Base-by-base conservation (phyloP, 2,797 vertebrate species). In the Gymnoscopelus braueri region DNA sequence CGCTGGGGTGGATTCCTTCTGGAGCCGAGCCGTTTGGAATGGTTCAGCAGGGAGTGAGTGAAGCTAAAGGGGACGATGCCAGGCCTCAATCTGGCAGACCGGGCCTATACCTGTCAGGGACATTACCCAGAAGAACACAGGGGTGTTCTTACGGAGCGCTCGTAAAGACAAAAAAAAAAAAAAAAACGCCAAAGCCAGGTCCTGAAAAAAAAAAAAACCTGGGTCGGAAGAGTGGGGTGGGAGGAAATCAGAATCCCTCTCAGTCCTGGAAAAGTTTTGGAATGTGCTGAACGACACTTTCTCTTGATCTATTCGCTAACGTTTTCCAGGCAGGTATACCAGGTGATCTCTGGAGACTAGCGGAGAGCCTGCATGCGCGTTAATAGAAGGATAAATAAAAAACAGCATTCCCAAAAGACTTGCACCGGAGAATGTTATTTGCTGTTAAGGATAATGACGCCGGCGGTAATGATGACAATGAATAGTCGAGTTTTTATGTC, bases 261-360 rank as follows among this genome's bases (percentile, higher is more conserved):
- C 15, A 7, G 77, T 84, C 63, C 75, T 78, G 84, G 71, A 87
- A 84, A 77, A 44, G 60, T 70, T 78, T 60, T 78, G 85, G 86
- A 92, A 92, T 89, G 88, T 83, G 87, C 78, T 85, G 83, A 91
- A 75, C 52, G 76, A 85, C 79, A 86, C 77, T 74, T 72, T 44
- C 39, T 44, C 51, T 71, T 62, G 56, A 69, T 71, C 59, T 60
- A 67, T 63, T 85, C 63, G 63, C 84, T 75, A 86, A 67, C 6
- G 48, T 64, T 81, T 76, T 76, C 71, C 76, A 75, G 69, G 65
- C 29, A 63, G 69, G 67, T 67, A 59, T 23, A 64, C 39, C 9
- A 3, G 51, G 32, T 59, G 63, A 44, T 74, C 57, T 58, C 65
- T 12, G 32, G 65, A 52, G 77, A 67, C 13, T 48, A 0, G 15